Evolutionary conservation across 2,113 vertebrate species (phyloP).

Genomic region (Motacilla tschutschensis): DNA sequence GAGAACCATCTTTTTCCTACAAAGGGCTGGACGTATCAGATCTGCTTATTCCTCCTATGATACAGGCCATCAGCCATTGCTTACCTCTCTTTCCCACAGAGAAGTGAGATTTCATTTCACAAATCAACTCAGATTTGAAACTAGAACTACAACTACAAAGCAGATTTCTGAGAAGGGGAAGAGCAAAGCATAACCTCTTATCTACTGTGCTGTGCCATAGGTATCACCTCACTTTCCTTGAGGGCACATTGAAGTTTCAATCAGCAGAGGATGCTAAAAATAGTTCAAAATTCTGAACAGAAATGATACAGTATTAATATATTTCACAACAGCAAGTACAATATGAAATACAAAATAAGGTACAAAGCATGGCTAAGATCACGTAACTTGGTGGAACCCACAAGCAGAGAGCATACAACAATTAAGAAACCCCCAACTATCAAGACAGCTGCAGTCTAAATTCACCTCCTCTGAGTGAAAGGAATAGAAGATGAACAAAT

Average conservation of each 20-base stretch:
- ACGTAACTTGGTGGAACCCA: not conserved
- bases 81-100: not conserved
- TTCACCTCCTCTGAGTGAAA: not conserved
- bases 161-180: not conserved
- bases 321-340: not conserved
- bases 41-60: not conserved
- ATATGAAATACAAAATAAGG: constrained; percentile 18
- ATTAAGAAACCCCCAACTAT: not conserved
- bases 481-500: not conserved
- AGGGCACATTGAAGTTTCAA: not conserved
- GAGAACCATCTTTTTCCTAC: not conserved
- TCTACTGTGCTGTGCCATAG: not conserved
- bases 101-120: not conserved
- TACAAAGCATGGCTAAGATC: not conserved
- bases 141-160: not conserved
- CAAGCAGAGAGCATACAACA: not conserved
- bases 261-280: not conserved
- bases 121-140: not conserved
- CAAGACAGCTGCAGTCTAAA: constrained; percentile 15
- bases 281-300: not conserved
- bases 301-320: not conserved
- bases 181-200: not conserved
- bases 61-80: not conserved
- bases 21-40: not conserved
- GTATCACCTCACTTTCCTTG: not conserved